These are phyloP conservation scores for Mythimna vitellina DNA, from an alignment of 2,888 invertebrate genomes.

Conservation along the genomic window DNA sequence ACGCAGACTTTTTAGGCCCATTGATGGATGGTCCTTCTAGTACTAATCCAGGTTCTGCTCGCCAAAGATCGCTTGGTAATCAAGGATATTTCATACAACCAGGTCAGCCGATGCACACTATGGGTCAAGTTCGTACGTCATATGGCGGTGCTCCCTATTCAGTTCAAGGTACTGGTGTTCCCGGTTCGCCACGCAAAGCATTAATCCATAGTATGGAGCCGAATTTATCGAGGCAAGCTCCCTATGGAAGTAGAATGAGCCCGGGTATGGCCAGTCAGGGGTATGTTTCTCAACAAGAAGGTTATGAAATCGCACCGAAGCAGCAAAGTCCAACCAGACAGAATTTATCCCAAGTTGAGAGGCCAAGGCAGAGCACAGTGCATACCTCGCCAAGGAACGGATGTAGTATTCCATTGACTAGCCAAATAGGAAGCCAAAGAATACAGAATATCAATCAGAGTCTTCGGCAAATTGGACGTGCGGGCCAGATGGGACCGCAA, in stretches of 20 bases:
- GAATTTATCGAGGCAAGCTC: conserved; percentile 10
- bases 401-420: not conserved
- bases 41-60: not conserved
- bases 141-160: conserved; percentile 10
- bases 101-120: conserved; percentile 10
- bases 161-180: not conserved
- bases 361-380: not conserved
- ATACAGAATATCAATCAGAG: conserved; percentile 32
- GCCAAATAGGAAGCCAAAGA: conserved; percentile 11
- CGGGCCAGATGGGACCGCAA: not conserved
- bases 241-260: conserved; percentile 1
- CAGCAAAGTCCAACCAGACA: not conserved
- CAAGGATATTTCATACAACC: conserved; percentile 30
- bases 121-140: not conserved
- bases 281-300: conserved; percentile 2
- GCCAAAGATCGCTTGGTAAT: not conserved
- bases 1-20: conserved; percentile 41
- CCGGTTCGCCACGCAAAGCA: not conserved
- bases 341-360: conserved; percentile 4
- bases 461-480: not conserved
- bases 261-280: conserved; percentile 1
- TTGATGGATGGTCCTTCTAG: conserved; percentile 35
- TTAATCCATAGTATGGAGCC: conserved; percentile 1
- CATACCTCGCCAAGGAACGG: not conserved
- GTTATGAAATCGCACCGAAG: not conserved